Percentiles rank a stretch among this genome's conserved stretches.
phyloP scores from a whole-genome alignment of 1,140 invertebrate species.

The Eueides isabella region DNA sequence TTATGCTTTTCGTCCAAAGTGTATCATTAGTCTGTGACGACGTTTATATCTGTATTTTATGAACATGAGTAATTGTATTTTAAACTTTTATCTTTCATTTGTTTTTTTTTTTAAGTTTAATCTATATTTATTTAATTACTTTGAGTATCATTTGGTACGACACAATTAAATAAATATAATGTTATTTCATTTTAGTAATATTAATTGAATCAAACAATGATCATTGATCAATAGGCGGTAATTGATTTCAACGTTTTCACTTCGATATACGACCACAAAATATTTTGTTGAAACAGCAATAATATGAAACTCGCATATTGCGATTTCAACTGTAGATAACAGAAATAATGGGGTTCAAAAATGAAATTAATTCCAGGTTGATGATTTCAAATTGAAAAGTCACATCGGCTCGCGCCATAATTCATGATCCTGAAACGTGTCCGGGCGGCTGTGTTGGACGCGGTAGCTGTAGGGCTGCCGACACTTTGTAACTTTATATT shows the following conservation, averaged over 20 bases:
- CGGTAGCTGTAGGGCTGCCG: constrained; percentile 61
- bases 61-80: constrained; percentile 27
- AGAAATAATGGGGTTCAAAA: constrained; percentile 82
- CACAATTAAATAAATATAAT: not conserved
- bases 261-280: constrained; percentile 46
- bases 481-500: constrained; percentile 11
- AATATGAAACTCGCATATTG: constrained; percentile 78
- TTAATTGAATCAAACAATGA: not conserved
- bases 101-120: not conserved
- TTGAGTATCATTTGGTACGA: not conserved
- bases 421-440: constrained; percentile 81
- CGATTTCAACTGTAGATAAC: constrained; percentile 77
- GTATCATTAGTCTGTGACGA: constrained; percentile 29
- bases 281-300: constrained; percentile 75
- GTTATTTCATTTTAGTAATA: not conserved
- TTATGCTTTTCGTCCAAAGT: constrained; percentile 29
- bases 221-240: constrained; percentile 18
- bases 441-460: constrained; percentile 77
- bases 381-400: constrained; percentile 83
- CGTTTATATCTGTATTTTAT: constrained; percentile 14
- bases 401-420: constrained; percentile 81
- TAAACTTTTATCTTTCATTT: constrained; percentile 12
- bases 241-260: constrained; percentile 39
- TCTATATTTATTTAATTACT: not conserved
- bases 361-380: constrained; percentile 83